These are phyloP conservation scores for Branchinecta sandiegonensis DNA, from an alignment of 2,888 invertebrate genomes.

Conservation along the genomic window DNA sequence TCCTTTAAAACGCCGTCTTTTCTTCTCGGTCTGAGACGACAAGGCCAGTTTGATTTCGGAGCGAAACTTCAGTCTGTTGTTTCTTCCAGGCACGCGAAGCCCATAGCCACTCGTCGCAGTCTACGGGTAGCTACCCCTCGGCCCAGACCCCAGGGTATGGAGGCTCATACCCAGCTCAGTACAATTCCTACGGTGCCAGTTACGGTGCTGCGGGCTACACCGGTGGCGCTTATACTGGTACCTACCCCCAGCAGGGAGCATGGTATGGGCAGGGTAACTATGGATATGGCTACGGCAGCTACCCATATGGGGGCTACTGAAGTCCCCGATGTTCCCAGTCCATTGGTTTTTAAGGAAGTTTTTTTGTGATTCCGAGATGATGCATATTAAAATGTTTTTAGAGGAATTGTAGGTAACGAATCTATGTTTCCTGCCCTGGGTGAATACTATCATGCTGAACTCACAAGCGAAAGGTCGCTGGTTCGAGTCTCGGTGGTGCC, in stretches of 20 bases:
- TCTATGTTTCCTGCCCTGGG: too few relatives aligned
- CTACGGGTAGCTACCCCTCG: not conserved
- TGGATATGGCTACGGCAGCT: slow-evolving; percentile 4
- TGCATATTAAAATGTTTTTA: too few relatives aligned
- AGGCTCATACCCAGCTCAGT: not conserved
- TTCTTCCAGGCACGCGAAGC: not conserved
- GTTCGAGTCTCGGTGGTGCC: too few relatives aligned
- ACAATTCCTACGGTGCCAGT: not conserved
- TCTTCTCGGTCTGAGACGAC: not conserved
- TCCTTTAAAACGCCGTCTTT: not conserved
- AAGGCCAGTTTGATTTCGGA: too few relatives aligned
- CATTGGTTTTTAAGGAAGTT: too few relatives aligned
- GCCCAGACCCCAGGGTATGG: not conserved
- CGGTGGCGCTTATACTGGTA: not conserved
- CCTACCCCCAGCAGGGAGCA: not conserved
- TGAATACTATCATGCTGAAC: too few relatives aligned
- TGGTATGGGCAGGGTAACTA: not conserved
- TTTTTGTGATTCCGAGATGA: too few relatives aligned
- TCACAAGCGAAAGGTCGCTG: too few relatives aligned
- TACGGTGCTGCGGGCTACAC: not conserved
- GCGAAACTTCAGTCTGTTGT: too few relatives aligned
- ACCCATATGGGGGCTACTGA: slow-evolving; percentile 4
- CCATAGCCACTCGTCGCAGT: not conserved
- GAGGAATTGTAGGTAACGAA: too few relatives aligned
- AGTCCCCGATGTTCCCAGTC: not conserved